Conservation (phyloP, 2,797 vertebrate species). For the Acipenser ruthenus region DNA sequence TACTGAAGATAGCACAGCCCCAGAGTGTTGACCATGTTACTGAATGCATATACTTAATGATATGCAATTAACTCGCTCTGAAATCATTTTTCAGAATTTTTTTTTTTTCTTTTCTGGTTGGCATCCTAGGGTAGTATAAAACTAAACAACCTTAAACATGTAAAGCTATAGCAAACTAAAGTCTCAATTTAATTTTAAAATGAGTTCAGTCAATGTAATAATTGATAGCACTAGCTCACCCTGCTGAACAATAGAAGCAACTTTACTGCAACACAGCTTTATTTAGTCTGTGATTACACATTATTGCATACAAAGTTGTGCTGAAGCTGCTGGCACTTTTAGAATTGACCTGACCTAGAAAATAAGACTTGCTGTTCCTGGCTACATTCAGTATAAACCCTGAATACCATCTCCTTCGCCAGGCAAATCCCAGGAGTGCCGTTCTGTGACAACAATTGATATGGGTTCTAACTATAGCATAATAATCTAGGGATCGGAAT, state of each 20-base stretch:
- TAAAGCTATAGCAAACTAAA: too few species aligned
- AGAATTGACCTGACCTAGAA: conserved; percentile 61
- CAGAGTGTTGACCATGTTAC: too few species aligned
- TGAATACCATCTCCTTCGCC: conserved; percentile 30
- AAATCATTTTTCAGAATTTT: too few species aligned
- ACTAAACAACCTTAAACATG: too few species aligned
- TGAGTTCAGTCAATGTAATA: too few species aligned
- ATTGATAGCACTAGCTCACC: too few species aligned
- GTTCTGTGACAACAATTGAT: conserved; percentile 55
- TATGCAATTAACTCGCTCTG: too few species aligned
- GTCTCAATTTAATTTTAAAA: too few species aligned
- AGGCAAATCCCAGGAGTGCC: conserved; percentile 39
- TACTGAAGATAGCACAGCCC: too few species aligned
- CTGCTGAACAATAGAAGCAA: background rate
- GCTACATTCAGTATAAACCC: conserved; percentile 43
- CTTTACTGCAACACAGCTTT: conserved; percentile 12
- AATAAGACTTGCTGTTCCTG: conserved; percentile 40
- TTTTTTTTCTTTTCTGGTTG: too few species aligned
- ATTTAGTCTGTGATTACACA: background rate
- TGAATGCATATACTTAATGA: too few species aligned
- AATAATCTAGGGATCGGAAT: conserved; percentile 27
- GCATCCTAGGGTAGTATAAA: too few species aligned
- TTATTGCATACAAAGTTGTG: conserved; percentile 23
- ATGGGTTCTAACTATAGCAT: conserved; percentile 48
- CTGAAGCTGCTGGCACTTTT: conserved; percentile 40